A percentile compares a stretch with the other conserved stretches of the same genome.
phyloP scores from a whole-genome alignment of 2,888 invertebrate genomes.

The Sminthurides aquaticus region DNA sequence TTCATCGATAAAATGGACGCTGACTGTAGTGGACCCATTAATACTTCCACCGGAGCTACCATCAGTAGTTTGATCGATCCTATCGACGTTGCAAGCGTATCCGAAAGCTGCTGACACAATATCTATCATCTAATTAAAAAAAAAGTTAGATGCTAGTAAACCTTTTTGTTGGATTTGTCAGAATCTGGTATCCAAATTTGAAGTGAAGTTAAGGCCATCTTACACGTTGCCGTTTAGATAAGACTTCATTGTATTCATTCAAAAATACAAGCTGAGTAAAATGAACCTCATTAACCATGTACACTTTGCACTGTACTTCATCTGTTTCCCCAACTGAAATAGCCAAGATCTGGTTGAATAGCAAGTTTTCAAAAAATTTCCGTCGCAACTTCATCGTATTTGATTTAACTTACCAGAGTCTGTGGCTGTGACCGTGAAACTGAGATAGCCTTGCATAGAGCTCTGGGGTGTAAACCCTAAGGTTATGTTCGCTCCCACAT shows the following conservation, averaged over 20 bases:
- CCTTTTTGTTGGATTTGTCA: background rate
- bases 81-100: conserved; percentile 2
- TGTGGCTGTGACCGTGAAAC: conserved; percentile 3
- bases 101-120: background rate
- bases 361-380: no score
- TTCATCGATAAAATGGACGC: conserved; percentile 3
- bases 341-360: no score
- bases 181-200: background rate
- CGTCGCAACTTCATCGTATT: no score
- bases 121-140: background rate
- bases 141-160: background rate
- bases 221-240: background rate
- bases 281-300: background rate
- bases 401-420: conserved; percentile 6
- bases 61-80: conserved; percentile 6
- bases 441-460: conserved; percentile 4
- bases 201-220: no score
- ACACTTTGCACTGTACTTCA: background rate
- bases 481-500: background rate
- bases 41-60: background rate
- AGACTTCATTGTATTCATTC: background rate
- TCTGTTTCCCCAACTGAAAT: no score
- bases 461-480: background rate
- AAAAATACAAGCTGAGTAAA: background rate
- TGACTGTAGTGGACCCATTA: background rate